phyloP scores from a whole-genome alignment of 2,113 vertebrate species.

The Indri indri region DNA sequence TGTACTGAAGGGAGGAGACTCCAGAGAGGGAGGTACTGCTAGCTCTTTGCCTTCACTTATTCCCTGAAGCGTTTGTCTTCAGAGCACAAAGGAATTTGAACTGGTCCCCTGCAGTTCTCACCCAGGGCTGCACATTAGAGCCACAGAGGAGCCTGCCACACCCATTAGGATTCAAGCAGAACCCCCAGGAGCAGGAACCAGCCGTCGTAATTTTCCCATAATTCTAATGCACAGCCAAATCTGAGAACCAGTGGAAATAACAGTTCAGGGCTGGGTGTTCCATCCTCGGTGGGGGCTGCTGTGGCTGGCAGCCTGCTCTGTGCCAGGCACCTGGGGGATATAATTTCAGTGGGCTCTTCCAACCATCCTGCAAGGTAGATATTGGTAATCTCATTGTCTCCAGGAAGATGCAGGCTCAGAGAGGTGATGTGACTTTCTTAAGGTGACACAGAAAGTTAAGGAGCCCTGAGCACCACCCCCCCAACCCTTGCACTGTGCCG shows the following conservation, averaged over 20 bases:
- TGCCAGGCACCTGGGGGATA: fast-evolving
- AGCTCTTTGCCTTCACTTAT: neutral
- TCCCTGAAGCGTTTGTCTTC: neutral
- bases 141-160: neutral
- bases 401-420: neutral
- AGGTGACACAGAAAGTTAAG: neutral
- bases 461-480: neutral
- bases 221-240: neutral
- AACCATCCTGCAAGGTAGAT: fast-evolving
- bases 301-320: neutral
- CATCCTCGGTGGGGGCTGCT: neutral
- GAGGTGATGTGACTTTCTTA: neutral
- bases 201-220: neutral
- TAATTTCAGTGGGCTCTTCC: neutral
- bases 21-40: no score
- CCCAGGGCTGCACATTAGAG: neutral
- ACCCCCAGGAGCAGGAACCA: neutral
- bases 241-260: neutral
- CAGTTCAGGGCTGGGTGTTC: neutral
- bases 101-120: neutral
- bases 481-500: fast-evolving
- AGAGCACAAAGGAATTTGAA: neutral
- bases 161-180: no score
- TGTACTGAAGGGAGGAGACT: neutral
- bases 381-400: fast-evolving